A percentile compares a stretch with the other conserved stretches of the same genome.
phyloP scores from a whole-genome alignment of 2,888 invertebrate species.

The Volucella inanis region DNA sequence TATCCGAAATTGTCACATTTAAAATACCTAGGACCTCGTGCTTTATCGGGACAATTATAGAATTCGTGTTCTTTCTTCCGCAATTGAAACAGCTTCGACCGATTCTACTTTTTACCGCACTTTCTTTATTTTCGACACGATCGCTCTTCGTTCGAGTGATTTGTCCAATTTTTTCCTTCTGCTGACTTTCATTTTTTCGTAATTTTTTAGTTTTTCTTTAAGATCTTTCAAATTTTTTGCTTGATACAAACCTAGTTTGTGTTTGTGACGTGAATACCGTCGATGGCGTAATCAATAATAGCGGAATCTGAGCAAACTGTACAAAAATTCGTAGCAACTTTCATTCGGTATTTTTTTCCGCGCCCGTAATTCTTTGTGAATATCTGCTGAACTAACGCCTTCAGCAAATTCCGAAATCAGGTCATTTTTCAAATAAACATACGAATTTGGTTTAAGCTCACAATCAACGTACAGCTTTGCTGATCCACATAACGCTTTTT shows the following conservation, averaged over 20 bases:
- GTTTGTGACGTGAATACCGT: conserved; percentile 10
- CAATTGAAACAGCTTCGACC: neutral
- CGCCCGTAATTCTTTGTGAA: conserved; percentile 23
- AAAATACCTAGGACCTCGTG: conserved; percentile 10
- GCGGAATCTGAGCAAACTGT: conserved; percentile 12
- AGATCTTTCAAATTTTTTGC: conserved; percentile 15
- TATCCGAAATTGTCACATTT: conserved; percentile 30
- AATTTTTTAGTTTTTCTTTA: neutral
- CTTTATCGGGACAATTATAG: conserved; percentile 22
- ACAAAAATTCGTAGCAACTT: conserved; percentile 15
- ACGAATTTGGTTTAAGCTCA: conserved; percentile 15
- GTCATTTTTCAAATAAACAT: neutral
- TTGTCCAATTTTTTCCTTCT: neutral
- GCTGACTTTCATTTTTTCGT: conserved; percentile 1
- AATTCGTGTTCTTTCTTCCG: conserved; percentile 6
- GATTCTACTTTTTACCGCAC: neutral
- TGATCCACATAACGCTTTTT: conserved; percentile 4
- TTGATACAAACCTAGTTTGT: conserved; percentile 25
- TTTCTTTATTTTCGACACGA: neutral
- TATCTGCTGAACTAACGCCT: conserved; percentile 5
- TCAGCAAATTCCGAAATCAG: conserved; percentile 21
- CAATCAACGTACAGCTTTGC: conserved; percentile 31
- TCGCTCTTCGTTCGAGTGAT: too few species aligned
- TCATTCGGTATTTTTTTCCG: neutral
- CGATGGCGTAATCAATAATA: conserved; percentile 39